Evolutionary conservation across 1,140 invertebrate species (phyloP).

Genomic region (Pseudomyrmex gracilis): DNA sequence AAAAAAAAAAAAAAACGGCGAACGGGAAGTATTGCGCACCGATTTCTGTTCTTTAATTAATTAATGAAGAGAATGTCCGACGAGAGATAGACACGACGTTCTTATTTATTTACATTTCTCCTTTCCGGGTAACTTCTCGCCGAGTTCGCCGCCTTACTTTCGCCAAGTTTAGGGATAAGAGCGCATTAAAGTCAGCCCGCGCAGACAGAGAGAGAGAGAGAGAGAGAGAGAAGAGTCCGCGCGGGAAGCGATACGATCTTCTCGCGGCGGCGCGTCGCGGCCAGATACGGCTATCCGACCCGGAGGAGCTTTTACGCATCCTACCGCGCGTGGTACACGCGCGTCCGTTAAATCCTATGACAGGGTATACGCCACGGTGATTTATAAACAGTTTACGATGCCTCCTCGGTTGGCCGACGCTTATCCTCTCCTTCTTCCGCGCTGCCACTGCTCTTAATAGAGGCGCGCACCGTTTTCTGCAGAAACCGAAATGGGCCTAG

Average conservation of each 20-base stretch:
- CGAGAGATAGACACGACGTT: background rate
- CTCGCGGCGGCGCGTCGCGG: slow-evolving; percentile 14
- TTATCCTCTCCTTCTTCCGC: slow-evolving; percentile 53
- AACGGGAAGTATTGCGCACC: no score
- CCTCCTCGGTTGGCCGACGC: slow-evolving; percentile 19
- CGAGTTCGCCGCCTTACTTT: background rate
- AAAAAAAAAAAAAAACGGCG: background rate
- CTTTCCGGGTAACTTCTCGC: background rate
- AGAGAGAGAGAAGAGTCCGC: slow-evolving; percentile 44
- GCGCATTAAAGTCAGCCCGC: slow-evolving; percentile 54
- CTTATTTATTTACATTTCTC: background rate
- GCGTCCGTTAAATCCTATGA: slow-evolving; percentile 63
- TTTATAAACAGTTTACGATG: slow-evolving; percentile 73
- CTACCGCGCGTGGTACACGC: slow-evolving; percentile 24
- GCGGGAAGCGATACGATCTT: slow-evolving; percentile 70
- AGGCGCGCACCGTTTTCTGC: slow-evolving; percentile 76
- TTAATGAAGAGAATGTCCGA: background rate
- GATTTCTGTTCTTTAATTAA: background rate
- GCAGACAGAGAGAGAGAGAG: no score
- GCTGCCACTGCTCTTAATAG: slow-evolving; percentile 73
- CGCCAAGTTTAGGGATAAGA: slow-evolving; percentile 42
- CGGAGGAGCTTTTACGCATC: slow-evolving; percentile 57
- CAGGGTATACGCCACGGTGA: slow-evolving; percentile 65
- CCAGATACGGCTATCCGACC: slow-evolving; percentile 69
- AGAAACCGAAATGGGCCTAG: slow-evolving; percentile 76